Evolutionary conservation across 1,140 invertebrate species (phyloP), one percentile per base, ranked within the genome.

Genomic region (Myzus persicae): DNA sequence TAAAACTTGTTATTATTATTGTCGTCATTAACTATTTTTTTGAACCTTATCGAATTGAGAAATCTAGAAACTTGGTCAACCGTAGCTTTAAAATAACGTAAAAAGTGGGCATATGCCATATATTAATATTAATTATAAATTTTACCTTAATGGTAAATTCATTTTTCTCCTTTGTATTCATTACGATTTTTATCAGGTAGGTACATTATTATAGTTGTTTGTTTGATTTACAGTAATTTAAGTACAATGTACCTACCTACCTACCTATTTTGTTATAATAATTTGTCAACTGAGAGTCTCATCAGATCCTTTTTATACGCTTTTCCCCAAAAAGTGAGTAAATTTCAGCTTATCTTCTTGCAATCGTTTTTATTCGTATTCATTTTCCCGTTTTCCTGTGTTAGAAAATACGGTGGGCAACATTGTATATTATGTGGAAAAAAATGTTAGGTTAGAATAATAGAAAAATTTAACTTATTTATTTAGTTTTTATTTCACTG

Each of bases 111-210:
- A 67, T 90, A 67, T 42, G 20, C 5, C 51, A 67, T 90, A 67
- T 42, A 67, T 90, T 90, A 67, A 90, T 90, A 67, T 90, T 90
- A 90, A 90, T 90, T 90, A 90, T 38, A 90, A 67, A 54, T 90
- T 90, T 31, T 90, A 90, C 36, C 9, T 59, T 59, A 90, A 59
- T 11, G 24, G 42, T 54, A 42, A 36, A 48, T 48, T 48, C 6
- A 48, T 48, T 88, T 48, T 90, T 59, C 6, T 51, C 48, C 20
- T 46, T 46, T 48, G 11, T n/a, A n/a, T 89, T 3, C 40, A 87
- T n/a, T 44, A 54, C 38, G n/a, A 88, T 88, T 26, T 31, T 20
- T 48, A 38, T 51, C 36, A 26, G 22, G 20, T 89, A 26, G 22
- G 20, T 89, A 89, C 26, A 51, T 20, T 48, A 26, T 48, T 48